Percentiles rank a stretch among this genome's conserved stretches.
phyloP scores from a whole-genome alignment of 2,888 invertebrate species.

The Plebejus argus region DNA sequence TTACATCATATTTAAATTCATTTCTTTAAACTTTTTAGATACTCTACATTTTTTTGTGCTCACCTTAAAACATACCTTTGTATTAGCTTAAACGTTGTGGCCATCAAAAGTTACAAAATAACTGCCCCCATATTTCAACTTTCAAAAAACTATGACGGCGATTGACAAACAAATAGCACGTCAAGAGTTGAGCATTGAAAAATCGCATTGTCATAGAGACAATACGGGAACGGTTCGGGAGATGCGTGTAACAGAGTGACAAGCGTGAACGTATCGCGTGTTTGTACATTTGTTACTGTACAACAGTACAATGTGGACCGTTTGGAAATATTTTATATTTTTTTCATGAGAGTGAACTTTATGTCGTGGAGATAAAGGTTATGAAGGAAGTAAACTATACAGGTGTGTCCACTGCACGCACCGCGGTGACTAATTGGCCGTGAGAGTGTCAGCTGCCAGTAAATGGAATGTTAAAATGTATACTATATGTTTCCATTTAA shows the following conservation, averaged over 20 bases:
- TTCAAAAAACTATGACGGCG: neutral
- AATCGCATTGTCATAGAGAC: conserved; percentile 28
- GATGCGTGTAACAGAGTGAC: conserved; percentile 48
- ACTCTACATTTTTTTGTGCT: neutral
- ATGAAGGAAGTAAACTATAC: neutral
- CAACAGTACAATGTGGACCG: neutral
- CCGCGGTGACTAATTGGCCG: conserved; percentile 49
- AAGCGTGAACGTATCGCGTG: conserved; percentile 53
- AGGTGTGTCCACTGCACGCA: conserved; percentile 26
- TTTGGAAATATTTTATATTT: neutral
- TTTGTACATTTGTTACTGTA: conserved; percentile 30
- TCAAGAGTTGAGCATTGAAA: conserved; percentile 16
- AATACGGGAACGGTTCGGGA: conserved; percentile 39
- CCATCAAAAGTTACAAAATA: neutral
- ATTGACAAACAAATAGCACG: conserved; percentile 11
- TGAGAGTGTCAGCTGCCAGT: conserved; percentile 40
- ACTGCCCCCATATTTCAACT: neutral
- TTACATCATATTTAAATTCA: too few relatives aligned
- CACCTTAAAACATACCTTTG: neutral
- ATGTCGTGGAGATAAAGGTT: conserved; percentile 37
- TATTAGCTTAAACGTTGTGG: neutral
- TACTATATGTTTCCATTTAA: conserved; percentile 2
- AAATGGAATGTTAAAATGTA: conserved; percentile 21
- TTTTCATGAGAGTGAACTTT: conserved; percentile 44
- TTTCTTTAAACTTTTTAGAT: too few relatives aligned